A percentile compares a stretch with the other conserved stretches of the same genome.
Evolutionary conservation across 2,888 invertebrate species (phyloP).

Genomic region (Eilema depressum): DNA sequence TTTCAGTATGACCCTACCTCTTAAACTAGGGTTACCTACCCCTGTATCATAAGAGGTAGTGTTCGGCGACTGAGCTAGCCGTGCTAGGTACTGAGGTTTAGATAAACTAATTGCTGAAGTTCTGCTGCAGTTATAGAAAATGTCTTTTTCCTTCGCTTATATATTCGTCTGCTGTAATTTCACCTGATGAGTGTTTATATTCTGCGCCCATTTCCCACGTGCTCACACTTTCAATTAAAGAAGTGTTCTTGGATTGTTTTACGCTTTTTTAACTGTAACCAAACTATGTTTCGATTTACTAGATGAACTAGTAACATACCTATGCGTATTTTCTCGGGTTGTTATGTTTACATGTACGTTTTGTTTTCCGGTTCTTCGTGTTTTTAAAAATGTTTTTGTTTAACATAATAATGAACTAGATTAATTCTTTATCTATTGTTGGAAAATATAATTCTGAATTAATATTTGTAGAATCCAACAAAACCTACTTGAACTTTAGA

Average conservation of each 20-base stretch:
- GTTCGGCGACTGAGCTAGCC: no score
- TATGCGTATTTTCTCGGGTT: not conserved
- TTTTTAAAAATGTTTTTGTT: no score
- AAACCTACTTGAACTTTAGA: no score
- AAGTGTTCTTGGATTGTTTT: slow-evolving; percentile 21
- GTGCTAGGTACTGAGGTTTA: no score
- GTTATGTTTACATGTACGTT: not conserved
- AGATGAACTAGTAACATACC: not conserved
- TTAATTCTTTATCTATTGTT: not conserved
- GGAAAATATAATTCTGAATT: not conserved
- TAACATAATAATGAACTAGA: no score
- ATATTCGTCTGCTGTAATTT: slow-evolving; percentile 29
- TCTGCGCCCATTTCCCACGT: slow-evolving; percentile 42
- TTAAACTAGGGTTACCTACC: no score
- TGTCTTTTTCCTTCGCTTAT: slow-evolving; percentile 16
- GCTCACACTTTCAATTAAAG: slow-evolving; percentile 45
- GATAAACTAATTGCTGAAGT: not conserved
- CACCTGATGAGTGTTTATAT: slow-evolving; percentile 36
- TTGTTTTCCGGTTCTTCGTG: no score
- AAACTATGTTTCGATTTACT: slow-evolving; percentile 10
- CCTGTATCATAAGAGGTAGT: no score
- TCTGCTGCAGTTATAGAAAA: slow-evolving; percentile 7
- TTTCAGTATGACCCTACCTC: no score
- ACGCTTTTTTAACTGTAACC: slow-evolving; percentile 24
- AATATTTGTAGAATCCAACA: no score